These are phyloP conservation scores for Oreochromis grahami DNA, from an alignment of 2,797 vertebrate genomes.

Conservation along the genomic window DNA sequence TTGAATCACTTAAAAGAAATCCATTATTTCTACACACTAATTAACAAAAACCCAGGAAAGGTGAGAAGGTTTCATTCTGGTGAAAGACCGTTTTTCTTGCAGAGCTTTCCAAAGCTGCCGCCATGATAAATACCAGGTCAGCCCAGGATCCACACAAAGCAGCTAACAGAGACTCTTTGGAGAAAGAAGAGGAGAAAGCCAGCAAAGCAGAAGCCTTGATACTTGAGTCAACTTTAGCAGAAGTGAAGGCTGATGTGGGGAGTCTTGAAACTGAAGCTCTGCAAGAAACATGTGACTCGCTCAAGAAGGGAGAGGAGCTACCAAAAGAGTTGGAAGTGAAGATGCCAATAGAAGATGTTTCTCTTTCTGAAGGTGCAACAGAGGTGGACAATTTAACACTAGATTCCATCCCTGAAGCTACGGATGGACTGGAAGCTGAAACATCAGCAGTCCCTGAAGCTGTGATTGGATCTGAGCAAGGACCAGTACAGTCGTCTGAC, in stretches of 20 bases:
- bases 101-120: neutral
- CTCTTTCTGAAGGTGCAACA: neutral
- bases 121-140: neutral
- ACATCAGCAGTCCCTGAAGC: neutral
- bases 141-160: neutral
- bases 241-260: neutral
- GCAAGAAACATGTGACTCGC: neutral
- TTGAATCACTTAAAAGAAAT: neutral
- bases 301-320: neutral
- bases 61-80: neutral
- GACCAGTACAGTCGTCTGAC: fast-evolving
- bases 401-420: neutral
- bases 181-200: neutral
- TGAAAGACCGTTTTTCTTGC: neutral
- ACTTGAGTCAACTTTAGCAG: fast-evolving
- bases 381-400: fast-evolving
- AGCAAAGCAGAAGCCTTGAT: neutral
- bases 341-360: neutral
- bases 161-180: neutral
- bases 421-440: fast-evolving
- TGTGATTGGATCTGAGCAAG: neutral
- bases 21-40: neutral
- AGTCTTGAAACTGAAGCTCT: neutral
- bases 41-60: neutral
- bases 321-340: neutral